Evolutionary conservation across 2,113 vertebrate genomes (phyloP).

Genomic region (Gymnarchus niloticus): DNA sequence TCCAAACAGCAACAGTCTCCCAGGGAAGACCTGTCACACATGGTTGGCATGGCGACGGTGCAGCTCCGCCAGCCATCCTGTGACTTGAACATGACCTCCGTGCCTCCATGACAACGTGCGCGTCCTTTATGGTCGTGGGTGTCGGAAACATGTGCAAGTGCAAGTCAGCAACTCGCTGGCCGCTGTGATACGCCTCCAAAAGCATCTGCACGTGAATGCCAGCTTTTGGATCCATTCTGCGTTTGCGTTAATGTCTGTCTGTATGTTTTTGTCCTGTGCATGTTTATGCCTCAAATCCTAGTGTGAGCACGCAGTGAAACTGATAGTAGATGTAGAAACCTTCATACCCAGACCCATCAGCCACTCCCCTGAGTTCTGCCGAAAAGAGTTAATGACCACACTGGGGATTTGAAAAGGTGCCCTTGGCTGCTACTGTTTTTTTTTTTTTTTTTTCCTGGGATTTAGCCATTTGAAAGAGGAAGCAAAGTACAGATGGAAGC

Average conservation of each 20-base stretch:
- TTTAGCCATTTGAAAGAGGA: neutral
- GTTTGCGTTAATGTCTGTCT: neutral
- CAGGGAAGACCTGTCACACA: neutral
- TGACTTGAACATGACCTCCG: neutral
- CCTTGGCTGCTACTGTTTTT: neutral
- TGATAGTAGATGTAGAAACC: neutral
- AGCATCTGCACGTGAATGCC: neutral
- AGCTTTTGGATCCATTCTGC: too few relatives aligned
- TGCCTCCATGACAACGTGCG: neutral
- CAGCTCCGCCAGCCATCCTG: neutral
- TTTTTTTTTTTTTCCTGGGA: slow-evolving; percentile 1
- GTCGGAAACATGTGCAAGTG: neutral
- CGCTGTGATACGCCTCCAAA: neutral
- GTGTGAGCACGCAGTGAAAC: neutral
- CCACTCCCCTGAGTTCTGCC: neutral
- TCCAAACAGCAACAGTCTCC: neutral
- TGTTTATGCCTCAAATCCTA: too few relatives aligned
- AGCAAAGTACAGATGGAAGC: slow-evolving; percentile 1
- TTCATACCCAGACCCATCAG: neutral
- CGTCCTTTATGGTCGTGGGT: neutral
- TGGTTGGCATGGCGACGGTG: neutral
- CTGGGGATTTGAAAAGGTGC: slow-evolving; percentile 5
- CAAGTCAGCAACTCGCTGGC: neutral
- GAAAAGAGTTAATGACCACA: slow-evolving; percentile 13
- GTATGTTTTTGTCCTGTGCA: neutral